phyloP scores from a whole-genome alignment of 2,113 vertebrate genomes.

The Phalacrocorax carbo region DNA sequence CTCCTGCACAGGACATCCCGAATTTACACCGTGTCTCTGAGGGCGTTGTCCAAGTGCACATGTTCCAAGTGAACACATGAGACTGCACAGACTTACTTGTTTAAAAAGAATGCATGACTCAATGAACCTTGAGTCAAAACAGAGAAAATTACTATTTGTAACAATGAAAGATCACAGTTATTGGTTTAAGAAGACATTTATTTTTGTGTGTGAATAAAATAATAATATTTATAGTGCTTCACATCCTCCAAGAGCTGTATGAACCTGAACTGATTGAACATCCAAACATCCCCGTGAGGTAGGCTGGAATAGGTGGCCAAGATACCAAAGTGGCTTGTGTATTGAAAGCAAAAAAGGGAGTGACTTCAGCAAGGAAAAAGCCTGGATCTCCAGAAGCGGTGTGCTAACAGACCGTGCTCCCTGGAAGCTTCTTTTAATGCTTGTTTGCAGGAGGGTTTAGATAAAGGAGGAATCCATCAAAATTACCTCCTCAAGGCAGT shows the following conservation, averaged over 20 bases:
- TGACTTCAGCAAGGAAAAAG: constrained; percentile 22
- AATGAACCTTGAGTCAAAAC: background rate
- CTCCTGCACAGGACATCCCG: too few species aligned
- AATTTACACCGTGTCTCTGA: too few species aligned
- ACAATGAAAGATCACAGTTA: background rate
- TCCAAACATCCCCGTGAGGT: constrained; percentile 42
- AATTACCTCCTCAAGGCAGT: constrained; percentile 19
- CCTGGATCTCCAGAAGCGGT: constrained; percentile 2
- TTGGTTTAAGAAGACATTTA: constrained; percentile 27
- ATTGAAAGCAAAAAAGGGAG: constrained; percentile 41
- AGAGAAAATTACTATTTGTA: background rate
- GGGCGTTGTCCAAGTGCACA: too few species aligned
- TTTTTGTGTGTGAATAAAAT: constrained; percentile 29
- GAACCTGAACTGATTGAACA: constrained; percentile 4
- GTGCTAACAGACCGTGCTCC: constrained; percentile 1
- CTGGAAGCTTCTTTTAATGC: constrained; percentile 35
- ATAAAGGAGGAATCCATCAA: constrained; percentile 23
- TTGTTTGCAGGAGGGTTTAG: constrained; percentile 29
- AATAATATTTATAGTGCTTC: constrained; percentile 21
- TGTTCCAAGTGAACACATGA: background rate
- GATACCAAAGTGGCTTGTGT: constrained; percentile 1
- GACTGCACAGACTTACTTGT: background rate
- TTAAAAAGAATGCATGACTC: background rate
- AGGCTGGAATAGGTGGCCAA: constrained; percentile 37
- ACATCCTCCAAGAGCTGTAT: constrained; percentile 8